These are phyloP conservation scores for Polyergus mexicanus DNA, from an alignment of 1,140 invertebrate genomes.

Conservation along the genomic window DNA sequence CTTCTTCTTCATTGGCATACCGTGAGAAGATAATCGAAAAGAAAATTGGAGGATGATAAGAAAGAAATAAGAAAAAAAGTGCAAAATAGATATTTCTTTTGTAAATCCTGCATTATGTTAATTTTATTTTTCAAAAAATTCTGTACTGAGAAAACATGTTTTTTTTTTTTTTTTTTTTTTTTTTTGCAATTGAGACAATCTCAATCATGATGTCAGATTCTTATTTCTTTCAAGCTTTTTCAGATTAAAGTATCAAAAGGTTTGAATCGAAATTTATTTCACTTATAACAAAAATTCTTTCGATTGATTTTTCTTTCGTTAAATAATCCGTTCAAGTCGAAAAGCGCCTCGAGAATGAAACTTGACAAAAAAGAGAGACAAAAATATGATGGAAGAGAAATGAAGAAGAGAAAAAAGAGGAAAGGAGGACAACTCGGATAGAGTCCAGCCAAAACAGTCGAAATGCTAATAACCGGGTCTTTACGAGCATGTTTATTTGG, in stretches of 20 bases:
- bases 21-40: constrained; percentile 2
- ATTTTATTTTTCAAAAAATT: neutral
- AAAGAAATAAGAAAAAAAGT: neutral
- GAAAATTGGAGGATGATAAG: neutral
- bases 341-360: constrained; percentile 16
- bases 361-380: neutral
- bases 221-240: neutral
- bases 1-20: neutral
- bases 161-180: too few relatives aligned
- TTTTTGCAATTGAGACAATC: neutral
- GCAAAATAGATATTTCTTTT: too few relatives aligned
- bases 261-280: neutral
- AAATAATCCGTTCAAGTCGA: neutral
- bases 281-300: neutral
- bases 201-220: neutral
- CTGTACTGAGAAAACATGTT: too few relatives aligned
- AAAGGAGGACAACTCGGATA: neutral
- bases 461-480: constrained; percentile 29
- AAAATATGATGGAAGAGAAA: neutral
- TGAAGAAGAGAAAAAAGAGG: constrained; percentile 13
- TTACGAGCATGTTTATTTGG: constrained; percentile 33
- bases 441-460: constrained; percentile 25
- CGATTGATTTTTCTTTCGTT: constrained; percentile 1
- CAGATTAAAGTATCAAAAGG: neutral
- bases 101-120: neutral